Evolutionary conservation across 2,888 invertebrate species (phyloP).

Genomic region (Xylophagus ater): DNA sequence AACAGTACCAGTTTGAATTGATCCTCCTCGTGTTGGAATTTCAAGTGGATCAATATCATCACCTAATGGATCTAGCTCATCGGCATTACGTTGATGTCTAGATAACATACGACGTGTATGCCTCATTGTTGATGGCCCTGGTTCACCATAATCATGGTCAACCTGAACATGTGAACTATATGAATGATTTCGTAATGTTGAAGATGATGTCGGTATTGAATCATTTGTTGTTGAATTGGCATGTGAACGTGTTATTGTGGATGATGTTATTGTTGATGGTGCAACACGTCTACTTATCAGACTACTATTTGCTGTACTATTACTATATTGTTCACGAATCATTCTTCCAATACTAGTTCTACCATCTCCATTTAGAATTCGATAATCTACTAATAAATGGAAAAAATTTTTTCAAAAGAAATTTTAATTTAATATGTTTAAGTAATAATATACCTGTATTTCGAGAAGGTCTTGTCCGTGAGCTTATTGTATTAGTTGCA

Average conservation of each 20-base stretch:
- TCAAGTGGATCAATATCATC: slow-evolving; percentile 24
- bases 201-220: slow-evolving; percentile 8
- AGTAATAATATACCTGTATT: slow-evolving; percentile 12
- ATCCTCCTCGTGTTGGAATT: not conserved
- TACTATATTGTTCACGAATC: not conserved
- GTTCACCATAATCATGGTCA: slow-evolving; percentile 37
- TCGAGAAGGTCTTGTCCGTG: slow-evolving; percentile 9
- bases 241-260: slow-evolving; percentile 14
- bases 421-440: too few species aligned
- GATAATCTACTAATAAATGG: slow-evolving; percentile 7
- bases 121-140: slow-evolving; percentile 28
- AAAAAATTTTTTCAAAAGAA: not conserved
- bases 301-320: not conserved
- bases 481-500: too few species aligned
- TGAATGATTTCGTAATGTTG: slow-evolving; percentile 4
- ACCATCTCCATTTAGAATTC: slow-evolving; percentile 9
- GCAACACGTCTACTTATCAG: slow-evolving; percentile 6
- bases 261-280: slow-evolving; percentile 11
- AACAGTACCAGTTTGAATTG: slow-evolving; percentile 21
- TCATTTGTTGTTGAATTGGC: slow-evolving; percentile 13
- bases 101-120: slow-evolving; percentile 34
- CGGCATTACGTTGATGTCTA: slow-evolving; percentile 37
- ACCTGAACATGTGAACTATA: slow-evolving; percentile 20
- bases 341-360: not conserved
- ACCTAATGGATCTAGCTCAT: slow-evolving; percentile 29